These are phyloP conservation scores for Galaxea fascicularis DNA, from an alignment of 92 coral and sea anemone species.

Conservation along the genomic window DNA sequence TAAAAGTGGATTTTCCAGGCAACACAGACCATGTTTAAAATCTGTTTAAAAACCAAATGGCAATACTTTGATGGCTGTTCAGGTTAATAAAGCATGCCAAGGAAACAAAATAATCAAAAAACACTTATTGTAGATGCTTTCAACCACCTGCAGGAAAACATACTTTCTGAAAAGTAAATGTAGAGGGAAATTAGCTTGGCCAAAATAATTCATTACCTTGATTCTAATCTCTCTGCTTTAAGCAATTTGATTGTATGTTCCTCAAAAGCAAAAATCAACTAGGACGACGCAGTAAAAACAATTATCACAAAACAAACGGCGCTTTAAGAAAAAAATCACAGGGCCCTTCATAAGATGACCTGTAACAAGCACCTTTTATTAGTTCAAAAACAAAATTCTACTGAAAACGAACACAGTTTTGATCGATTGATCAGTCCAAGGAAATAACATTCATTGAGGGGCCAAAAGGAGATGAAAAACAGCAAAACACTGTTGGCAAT, in stretches of 20 bases:
- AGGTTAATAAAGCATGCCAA: background rate
- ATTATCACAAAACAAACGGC: too few species aligned
- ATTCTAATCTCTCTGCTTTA: background rate
- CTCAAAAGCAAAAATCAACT: constrained; percentile 40
- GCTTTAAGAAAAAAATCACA: background rate
- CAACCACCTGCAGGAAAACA: background rate
- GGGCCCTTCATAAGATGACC: constrained; percentile 48
- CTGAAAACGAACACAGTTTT: background rate
- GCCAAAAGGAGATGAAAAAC: background rate
- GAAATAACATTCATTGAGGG: background rate
- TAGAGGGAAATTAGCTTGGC: background rate
- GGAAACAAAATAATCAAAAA: background rate
- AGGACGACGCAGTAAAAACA: background rate
- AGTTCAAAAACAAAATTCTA: background rate
- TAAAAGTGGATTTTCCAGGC: background rate
- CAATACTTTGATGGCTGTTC: background rate
- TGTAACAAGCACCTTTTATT: constrained; percentile 15
- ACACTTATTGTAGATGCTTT: too few species aligned
- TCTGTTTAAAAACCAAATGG: background rate
- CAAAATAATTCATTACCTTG: background rate
- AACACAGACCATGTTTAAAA: background rate
- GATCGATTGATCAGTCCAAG: background rate
- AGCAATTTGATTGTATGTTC: constrained; percentile 54
- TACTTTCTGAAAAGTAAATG: too few species aligned
- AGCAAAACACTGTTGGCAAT: background rate